phyloP scores from a whole-genome alignment of 1,140 invertebrate genomes.

The Platorchestia sp. region DNA sequence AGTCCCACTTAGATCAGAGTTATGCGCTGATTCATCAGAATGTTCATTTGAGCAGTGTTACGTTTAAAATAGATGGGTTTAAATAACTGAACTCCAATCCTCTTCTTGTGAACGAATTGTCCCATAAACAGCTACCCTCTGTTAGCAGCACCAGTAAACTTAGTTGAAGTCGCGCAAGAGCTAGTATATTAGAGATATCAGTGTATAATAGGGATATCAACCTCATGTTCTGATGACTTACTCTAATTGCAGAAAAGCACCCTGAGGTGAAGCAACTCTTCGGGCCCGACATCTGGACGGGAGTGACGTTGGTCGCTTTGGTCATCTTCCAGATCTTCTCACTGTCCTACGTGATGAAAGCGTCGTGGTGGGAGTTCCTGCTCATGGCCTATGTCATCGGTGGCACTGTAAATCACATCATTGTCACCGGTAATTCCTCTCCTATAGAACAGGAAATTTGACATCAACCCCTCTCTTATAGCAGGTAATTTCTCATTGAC shows the following conservation, averaged over 20 bases:
- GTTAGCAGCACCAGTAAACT: too few relatives aligned
- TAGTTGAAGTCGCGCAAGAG: neutral
- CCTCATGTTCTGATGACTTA: neutral
- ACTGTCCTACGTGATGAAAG: conserved; percentile 83
- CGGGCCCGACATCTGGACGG: conserved; percentile 89
- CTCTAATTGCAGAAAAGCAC: conserved; percentile 84
- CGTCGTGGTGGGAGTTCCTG: conserved; percentile 82
- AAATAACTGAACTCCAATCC: neutral
- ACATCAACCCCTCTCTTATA: neutral
- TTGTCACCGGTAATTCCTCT: conserved; percentile 93
- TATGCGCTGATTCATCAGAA: too few relatives aligned
- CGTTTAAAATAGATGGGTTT: too few relatives aligned
- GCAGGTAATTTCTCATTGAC: neutral
- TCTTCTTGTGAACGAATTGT: neutral
- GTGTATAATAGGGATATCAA: neutral
- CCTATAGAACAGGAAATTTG: too few relatives aligned
- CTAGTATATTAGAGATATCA: neutral
- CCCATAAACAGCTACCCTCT: neutral
- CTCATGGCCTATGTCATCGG: conserved; percentile 91
- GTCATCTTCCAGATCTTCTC: conserved; percentile 85
- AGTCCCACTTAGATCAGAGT: too few relatives aligned
- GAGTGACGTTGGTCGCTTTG: conserved; percentile 74
- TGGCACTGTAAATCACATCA: conserved; percentile 95
- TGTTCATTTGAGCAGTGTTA: too few relatives aligned
- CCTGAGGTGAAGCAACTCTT: conserved; percentile 96